Conservation (phyloP, 2,113 vertebrate genomes). For the Thryonomys swinderianus region DNA sequence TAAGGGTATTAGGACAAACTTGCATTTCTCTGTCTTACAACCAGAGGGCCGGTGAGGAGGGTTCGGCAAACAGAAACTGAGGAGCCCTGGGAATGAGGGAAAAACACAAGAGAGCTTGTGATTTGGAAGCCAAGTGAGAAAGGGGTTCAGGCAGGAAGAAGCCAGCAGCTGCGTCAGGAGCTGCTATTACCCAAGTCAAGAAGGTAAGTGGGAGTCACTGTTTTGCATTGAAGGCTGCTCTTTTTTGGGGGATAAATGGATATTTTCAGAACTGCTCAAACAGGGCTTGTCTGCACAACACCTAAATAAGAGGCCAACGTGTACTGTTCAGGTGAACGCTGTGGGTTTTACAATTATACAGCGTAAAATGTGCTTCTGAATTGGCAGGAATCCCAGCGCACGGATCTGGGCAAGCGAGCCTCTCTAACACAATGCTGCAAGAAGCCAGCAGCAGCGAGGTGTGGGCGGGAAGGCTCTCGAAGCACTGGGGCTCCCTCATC, state of each 20-base stretch:
- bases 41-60: not conserved
- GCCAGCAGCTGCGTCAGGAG: not conserved
- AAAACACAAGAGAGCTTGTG: not conserved
- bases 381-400: not conserved
- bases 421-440: not conserved
- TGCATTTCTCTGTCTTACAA: not conserved
- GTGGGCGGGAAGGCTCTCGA: not conserved
- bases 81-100: not conserved
- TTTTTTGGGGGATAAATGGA: not conserved
- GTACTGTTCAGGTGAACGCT: not conserved
- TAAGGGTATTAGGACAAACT: not conserved
- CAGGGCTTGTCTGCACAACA: not conserved
- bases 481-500: not conserved
- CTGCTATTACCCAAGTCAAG: not conserved
- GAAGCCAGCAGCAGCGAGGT: not conserved
- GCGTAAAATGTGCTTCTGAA: not conserved
- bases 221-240: too few species aligned
- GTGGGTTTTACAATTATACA: not conserved
- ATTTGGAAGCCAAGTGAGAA: not conserved
- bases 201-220: not conserved
- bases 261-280: not conserved
- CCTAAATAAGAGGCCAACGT: not conserved
- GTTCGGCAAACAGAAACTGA: not conserved
- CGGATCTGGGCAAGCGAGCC: fast-evolving
- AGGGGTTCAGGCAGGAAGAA: not conserved